phyloP scores from a whole-genome alignment of 1,140 invertebrate species.

The Orchestia grillus region DNA sequence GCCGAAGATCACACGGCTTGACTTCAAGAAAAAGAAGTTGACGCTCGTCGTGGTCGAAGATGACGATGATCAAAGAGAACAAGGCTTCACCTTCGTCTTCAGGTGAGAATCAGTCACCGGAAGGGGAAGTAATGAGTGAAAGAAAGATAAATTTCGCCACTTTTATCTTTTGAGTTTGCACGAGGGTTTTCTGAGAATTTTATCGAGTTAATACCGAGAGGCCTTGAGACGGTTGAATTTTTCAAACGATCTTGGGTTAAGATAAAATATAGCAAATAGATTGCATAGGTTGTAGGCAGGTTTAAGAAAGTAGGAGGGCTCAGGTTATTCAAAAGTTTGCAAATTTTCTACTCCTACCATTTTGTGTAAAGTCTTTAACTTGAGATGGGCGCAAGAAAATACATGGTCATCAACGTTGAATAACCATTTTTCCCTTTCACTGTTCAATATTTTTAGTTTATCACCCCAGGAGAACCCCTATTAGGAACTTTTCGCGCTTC shows the following conservation, averaged over 20 bases:
- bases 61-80: constrained; percentile 92
- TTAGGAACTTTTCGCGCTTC: no score
- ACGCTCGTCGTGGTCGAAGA: constrained; percentile 96
- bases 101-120: constrained; percentile 71
- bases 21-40: constrained; percentile 96
- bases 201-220: background rate
- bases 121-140: background rate
- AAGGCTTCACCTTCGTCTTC: constrained; percentile 94
- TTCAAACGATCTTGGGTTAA: background rate
- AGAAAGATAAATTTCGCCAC: background rate
- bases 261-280: background rate
- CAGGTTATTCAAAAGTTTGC: background rate
- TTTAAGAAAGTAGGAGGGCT: background rate
- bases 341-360: background rate
- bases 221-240: background rate
- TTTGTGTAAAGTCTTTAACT: no score
- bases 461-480: no score
- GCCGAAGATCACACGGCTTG: constrained; percentile 93
- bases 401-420: background rate
- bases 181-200: background rate
- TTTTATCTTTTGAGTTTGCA: background rate
- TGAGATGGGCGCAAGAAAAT: background rate
- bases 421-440: no score
- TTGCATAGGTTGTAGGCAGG: background rate
- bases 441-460: no score